These are phyloP conservation scores for Margarornis squamiger DNA, from an alignment of 2,797 vertebrate genomes.

Conservation along the genomic window DNA sequence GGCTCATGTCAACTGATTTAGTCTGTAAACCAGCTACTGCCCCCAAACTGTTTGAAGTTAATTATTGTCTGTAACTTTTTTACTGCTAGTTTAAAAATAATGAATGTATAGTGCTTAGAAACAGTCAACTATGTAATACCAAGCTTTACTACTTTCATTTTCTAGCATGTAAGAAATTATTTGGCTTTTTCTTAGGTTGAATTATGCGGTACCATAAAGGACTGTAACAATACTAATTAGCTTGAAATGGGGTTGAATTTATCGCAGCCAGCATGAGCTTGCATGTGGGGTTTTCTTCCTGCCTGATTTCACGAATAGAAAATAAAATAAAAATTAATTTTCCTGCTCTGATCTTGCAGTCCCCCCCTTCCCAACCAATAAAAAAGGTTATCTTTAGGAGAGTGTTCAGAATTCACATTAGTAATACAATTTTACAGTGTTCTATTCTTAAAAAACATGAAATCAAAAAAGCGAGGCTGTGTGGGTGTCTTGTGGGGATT, in stretches of 20 bases:
- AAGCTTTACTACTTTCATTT: slow-evolving; percentile 19
- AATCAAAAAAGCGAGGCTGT: neutral
- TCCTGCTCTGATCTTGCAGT: neutral
- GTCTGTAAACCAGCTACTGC: neutral
- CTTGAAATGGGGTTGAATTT: slow-evolving; percentile 40
- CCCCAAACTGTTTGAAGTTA: neutral
- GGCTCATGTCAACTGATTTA: neutral
- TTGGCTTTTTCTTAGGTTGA: slow-evolving; percentile 20
- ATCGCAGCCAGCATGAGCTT: neutral
- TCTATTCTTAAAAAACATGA: neutral
- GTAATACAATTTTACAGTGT: neutral
- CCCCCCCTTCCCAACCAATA: neutral
- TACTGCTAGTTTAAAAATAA: slow-evolving; percentile 5
- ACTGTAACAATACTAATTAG: slow-evolving; percentile 38
- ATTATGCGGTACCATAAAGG: neutral
- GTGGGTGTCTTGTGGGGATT: fast-evolving
- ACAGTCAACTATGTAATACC: neutral
- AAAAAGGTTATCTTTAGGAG: neutral
- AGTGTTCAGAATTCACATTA: neutral
- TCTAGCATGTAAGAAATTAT: neutral
- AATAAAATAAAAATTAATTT: neutral
- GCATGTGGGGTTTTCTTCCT: neutral
- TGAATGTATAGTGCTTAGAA: neutral
- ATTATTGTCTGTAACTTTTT: slow-evolving; percentile 13
- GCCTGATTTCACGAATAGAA: neutral